These are phyloP conservation scores for Nycticorax nycticorax DNA, from an alignment of 2,113 vertebrate species.

Conservation along the genomic window DNA sequence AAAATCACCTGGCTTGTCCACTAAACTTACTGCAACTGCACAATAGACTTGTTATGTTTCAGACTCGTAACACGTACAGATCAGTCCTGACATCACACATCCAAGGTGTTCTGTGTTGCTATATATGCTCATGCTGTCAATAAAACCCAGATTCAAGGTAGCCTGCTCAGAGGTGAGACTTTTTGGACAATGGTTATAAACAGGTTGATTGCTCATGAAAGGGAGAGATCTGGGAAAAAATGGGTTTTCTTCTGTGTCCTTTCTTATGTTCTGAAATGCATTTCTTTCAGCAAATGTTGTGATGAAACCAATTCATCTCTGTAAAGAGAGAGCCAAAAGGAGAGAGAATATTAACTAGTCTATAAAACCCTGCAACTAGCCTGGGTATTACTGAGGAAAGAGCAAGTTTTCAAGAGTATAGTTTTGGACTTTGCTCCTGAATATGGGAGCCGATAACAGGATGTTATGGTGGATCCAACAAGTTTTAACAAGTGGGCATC, in stretches of 20 bases:
- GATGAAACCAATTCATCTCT: neutral
- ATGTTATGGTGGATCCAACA: neutral
- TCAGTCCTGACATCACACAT: neutral
- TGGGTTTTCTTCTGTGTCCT: accelerated
- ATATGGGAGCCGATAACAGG: accelerated
- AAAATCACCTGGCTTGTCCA: neutral
- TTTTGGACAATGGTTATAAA: neutral
- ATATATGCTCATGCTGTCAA: neutral
- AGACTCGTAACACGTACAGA: neutral
- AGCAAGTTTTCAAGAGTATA: neutral
- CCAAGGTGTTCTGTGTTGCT: neutral
- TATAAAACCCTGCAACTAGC: neutral
- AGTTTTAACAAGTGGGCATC: neutral
- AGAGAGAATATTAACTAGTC: neutral
- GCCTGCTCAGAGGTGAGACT: neutral
- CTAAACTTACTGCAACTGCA: neutral
- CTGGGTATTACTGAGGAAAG: neutral
- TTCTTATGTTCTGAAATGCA: neutral
- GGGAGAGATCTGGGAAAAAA: neutral
- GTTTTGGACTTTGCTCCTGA: neutral
- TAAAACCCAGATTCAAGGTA: neutral
- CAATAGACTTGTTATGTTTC: neutral
- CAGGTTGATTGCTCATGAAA: neutral
- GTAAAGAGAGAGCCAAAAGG: neutral
- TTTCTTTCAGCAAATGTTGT: neutral